phyloP scores from a whole-genome alignment of 2,113 vertebrate species.

The Isichthys henryi region DNA sequence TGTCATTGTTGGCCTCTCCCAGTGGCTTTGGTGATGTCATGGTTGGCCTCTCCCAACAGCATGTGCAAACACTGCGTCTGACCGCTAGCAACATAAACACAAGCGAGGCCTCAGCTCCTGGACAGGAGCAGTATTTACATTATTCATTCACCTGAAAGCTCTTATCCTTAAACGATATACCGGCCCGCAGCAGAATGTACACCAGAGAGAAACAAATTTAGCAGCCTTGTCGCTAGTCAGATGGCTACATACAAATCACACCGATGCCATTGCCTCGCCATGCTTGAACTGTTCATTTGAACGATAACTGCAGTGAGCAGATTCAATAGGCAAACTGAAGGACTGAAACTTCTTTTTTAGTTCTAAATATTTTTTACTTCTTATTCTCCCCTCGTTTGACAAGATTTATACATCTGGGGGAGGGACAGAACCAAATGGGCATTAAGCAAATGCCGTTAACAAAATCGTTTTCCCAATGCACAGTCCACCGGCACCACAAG shows the following conservation, averaged over 20 bases:
- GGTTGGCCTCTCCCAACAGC: background rate
- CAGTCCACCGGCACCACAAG: conserved; percentile 63
- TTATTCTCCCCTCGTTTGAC: conserved; percentile 21
- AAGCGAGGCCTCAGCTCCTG: no score
- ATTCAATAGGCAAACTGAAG: background rate
- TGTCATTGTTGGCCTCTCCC: background rate
- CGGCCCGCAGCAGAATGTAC: background rate
- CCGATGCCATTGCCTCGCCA: background rate
- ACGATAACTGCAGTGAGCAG: background rate
- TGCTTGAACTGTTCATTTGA: background rate
- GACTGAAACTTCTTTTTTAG: background rate
- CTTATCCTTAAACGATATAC: background rate
- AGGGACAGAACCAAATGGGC: conserved; percentile 39
- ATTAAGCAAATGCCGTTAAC: conserved; percentile 32
- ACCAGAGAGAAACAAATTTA: background rate
- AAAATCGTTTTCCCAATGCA: conserved; percentile 38
- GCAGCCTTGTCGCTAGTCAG: background rate
- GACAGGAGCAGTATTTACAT: background rate
- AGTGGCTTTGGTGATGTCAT: background rate
- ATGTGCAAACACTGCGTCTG: background rate
- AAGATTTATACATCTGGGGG: conserved; percentile 11
- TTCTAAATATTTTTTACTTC: background rate
- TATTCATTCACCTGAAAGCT: background rate
- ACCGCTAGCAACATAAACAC: background rate
- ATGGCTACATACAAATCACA: background rate